Percentiles rank a stretch among this genome's conserved stretches.
These are phyloP conservation scores for Macrobrachium nipponense DNA, from an alignment of 1,140 invertebrate genomes.

Conservation along the genomic window DNA sequence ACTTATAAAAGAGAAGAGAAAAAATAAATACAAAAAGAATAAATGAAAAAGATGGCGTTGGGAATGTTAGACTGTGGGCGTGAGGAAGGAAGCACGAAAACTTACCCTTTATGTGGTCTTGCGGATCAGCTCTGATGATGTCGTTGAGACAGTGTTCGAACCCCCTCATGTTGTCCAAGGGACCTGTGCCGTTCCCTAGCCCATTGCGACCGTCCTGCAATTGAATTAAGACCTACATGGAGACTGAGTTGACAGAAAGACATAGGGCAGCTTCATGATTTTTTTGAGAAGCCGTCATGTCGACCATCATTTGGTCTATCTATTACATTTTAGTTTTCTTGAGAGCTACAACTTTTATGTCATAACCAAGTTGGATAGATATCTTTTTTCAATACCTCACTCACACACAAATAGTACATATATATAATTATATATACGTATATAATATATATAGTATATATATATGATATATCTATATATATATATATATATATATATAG, in stretches of 20 bases:
- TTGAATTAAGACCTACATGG: background rate
- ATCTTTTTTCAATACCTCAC: no score
- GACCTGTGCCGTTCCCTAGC: constrained; percentile 28
- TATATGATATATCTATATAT: no score
- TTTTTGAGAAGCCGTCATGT: background rate
- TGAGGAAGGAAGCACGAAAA: background rate
- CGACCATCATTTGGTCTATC: background rate
- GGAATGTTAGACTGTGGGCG: background rate
- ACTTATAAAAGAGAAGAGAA: background rate
- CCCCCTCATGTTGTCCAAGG: constrained; percentile 49
- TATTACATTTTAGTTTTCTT: no score
- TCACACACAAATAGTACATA: no score
- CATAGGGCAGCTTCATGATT: background rate
- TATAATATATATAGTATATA: no score
- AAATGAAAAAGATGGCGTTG: background rate
- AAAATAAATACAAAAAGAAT: background rate
- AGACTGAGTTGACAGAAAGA: background rate
- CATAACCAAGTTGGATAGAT: no score
- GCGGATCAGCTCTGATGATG: constrained; percentile 45
- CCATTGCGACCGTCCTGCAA: constrained; percentile 47
- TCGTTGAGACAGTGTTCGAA: constrained; percentile 56
- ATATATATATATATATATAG: no score
- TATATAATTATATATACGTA: no score
- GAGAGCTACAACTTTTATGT: no score
- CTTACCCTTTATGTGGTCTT: constrained; percentile 50